A percentile compares a stretch with the other conserved stretches of the same genome.
Evolutionary conservation across 2,888 invertebrate genomes (phyloP).

Genomic region (Nomada ferruginata): DNA sequence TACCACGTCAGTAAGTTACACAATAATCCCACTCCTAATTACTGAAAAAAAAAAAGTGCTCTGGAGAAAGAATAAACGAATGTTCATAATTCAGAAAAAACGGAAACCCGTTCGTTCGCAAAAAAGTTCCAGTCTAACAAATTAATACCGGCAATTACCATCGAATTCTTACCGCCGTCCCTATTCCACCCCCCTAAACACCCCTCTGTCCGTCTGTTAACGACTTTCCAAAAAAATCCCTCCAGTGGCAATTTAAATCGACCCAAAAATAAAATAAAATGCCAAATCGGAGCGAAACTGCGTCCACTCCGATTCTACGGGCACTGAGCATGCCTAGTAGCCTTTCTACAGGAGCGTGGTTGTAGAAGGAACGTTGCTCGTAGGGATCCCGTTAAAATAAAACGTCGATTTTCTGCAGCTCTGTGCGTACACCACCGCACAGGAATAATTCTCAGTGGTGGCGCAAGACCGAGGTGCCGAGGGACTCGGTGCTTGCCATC

Average conservation of each 20-base stretch:
- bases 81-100: no score
- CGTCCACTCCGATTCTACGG: conserved; percentile 8
- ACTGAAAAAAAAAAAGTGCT: background rate
- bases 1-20: background rate
- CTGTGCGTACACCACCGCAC: conserved; percentile 19
- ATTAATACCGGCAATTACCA: no score
- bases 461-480: conserved; percentile 42
- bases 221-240: background rate
- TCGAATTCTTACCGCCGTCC: no score
- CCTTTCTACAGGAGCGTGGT: conserved; percentile 6
- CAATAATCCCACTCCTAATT: background rate
- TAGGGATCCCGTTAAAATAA: conserved; percentile 49
- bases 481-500: conserved; percentile 28
- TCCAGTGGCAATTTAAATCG: background rate
- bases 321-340: conserved; percentile 46
- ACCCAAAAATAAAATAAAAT: background rate
- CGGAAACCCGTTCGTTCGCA: no score
- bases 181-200: no score
- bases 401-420: conserved; percentile 50
- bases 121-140: no score
- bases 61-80: no score
- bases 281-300: background rate
- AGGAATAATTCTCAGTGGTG: conserved; percentile 50
- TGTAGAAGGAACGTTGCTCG: conserved; percentile 15
- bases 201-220: no score